phyloP scores from a whole-genome alignment of 2,797 vertebrate genomes.

The Coluber constrictor region DNA sequence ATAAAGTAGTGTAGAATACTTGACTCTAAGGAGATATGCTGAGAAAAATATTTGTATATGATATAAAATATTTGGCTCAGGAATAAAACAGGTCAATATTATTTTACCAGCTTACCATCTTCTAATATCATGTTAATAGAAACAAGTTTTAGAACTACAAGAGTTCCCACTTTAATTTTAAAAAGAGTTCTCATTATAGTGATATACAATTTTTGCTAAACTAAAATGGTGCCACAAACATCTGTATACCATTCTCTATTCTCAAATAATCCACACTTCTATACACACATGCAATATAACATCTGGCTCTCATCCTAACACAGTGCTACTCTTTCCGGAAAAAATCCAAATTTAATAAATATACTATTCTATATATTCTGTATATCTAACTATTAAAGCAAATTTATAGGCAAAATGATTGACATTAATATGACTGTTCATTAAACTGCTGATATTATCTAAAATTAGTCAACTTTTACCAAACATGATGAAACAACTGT shows the following conservation, averaged over 20 bases:
- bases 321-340: not conserved
- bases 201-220: not conserved
- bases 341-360: not conserved
- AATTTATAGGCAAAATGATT: not conserved
- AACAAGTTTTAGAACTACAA: not conserved
- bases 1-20: not conserved
- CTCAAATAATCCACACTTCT: not conserved
- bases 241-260: not conserved
- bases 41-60: not conserved
- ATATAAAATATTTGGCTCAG: not conserved
- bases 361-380: not conserved
- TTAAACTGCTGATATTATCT: not conserved
- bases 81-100: not conserved
- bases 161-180: not conserved
- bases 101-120: not conserved
- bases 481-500: not conserved
- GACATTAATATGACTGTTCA: not conserved
- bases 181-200: not conserved
- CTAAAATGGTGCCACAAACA: not conserved
- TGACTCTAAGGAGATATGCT: not conserved
- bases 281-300: not conserved
- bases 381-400: not conserved
- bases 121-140: not conserved
- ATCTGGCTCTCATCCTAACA: not conserved
- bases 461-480: not conserved